Base-by-base conservation (phyloP, 2,888 invertebrate species). In the Caenorhabditis sp. region DNA sequence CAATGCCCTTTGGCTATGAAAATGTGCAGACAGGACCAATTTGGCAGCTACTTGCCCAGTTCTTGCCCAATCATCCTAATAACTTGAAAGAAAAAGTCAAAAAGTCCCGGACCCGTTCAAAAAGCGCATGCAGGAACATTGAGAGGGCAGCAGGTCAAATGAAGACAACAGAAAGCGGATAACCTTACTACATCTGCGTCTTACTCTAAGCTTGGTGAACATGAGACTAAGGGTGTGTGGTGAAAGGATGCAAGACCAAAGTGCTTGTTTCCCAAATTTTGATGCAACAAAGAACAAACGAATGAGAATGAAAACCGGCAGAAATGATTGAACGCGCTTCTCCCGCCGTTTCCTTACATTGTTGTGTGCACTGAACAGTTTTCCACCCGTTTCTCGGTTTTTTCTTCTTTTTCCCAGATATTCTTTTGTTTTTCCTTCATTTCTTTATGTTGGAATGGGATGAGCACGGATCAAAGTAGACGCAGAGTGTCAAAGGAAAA, bases 111-210 rank as follows among this genome's bases (percentile, higher is more conserved):
- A 50, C 58, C 24, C 18, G 58, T 56, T 70, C 51, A 51, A 44
- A 28, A 28, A 55, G 55, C 40, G 51, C 53, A 62, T 37, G 28
- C 71, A 61, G 51, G 62, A 71, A 71, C 62, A 62, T 62, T 61
- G 40, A 37, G 62, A 62, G 40, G 28, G 71, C 71, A 37, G 1
- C 40, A 35, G 56, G 69, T 61, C 40, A 70, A 71, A 62, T 71
- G 71, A 71, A 72, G 55, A 72, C 62, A 72, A 72, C 47, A 56
- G 35, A 26, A 56, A 64, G 55, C 15, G 71, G 71, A 72, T 72
- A 72, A 58, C 64, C 64, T 72, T 35, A 56, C 53, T 64, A 28
- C 72, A 55, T 64, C 62, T 72, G 71, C 61, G 44, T 71, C 71
- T 53, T 28, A 61, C 51, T 37, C 20, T 28, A n/a, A 6, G 55